phyloP scores from a whole-genome alignment of 2,113 vertebrate species.

The Callospermophilus lateralis region DNA sequence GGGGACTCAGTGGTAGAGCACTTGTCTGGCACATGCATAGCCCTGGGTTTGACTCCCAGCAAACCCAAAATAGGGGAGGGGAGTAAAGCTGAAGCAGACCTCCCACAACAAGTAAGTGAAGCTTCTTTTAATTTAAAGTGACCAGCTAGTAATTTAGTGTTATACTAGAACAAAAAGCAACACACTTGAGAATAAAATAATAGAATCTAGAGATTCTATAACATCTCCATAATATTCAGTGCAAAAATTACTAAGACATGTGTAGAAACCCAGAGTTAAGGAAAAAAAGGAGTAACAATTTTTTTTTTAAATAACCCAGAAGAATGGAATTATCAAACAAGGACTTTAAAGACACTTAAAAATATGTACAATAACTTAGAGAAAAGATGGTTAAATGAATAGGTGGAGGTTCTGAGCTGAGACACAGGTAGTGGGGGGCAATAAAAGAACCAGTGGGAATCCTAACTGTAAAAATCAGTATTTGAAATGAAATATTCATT shows the following conservation, averaged over 20 bases:
- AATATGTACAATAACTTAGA: not conserved
- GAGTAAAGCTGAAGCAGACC: not conserved
- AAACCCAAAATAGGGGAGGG: too few species aligned
- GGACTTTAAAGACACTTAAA: not conserved
- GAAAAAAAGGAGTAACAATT: not conserved
- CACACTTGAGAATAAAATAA: not conserved
- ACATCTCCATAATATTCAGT: not conserved
- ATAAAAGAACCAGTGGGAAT: not conserved
- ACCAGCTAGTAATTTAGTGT: not conserved
- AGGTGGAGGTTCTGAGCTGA: conserved; percentile 12
- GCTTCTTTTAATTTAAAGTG: not conserved
- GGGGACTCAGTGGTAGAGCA: too few species aligned
- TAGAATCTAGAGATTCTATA: not conserved
- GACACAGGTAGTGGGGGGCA: not conserved
- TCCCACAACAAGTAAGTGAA: not conserved
- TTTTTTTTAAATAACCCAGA: not conserved
- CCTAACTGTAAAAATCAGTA: not conserved
- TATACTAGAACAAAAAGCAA: not conserved
- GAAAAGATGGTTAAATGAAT: not conserved
- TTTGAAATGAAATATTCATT: not conserved
- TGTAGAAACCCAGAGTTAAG: not conserved
- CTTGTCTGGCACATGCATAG: too few species aligned
- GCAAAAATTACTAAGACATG: conserved; percentile 31
- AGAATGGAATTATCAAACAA: not conserved
- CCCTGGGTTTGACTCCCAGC: too few species aligned